Base-by-base conservation (phyloP, 2,113 vertebrate genomes). In the Pionites leucogaster region DNA sequence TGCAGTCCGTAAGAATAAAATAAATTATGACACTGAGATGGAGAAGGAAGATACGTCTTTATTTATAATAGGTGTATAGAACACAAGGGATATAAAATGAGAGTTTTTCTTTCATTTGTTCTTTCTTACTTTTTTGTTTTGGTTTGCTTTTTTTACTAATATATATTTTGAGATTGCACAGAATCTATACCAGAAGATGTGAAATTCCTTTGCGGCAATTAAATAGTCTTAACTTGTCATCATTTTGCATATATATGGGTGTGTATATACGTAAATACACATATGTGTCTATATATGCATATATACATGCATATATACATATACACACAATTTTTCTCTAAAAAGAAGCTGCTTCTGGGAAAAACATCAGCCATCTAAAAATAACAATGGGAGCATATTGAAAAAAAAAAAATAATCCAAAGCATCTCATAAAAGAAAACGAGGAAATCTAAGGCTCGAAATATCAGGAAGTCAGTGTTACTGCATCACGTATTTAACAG, bases 1-100 rank as follows among this genome's bases (percentile, higher is more conserved):
- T 96, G 89, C 92, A 88, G 96, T 97, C 96, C 22, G 10, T 97
- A 95, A 96, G 97, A 93, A 70, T 93, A 95, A 97, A 97, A 95
- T 97, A 92, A 96, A 95, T 96, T 96, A 97, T 95, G 97, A 96
- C 93, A 94, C 95, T 89, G 68, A 97, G 94, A 97, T 96, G 94
- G 96, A 94, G 90, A 92, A 93, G 97, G 94, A 97, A 96, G 97
- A 85, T 97, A 98, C 96, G 96, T 97, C 98, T 97, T 97, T 99
- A 99, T 99, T 99, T 99, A 99, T 99, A 98, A 98, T 98, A 98
- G 97, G 98, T 98, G 96, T 98, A 98, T 98, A 99, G 98, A 99
- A 99, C 98, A 98, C 98, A 98, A 97, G 98, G 97, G 98, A 97
- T 98, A 98, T 98, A 96, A 97, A 96, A 82, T 96, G 93, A 97